Evolutionary conservation across 2,797 vertebrate species (phyloP).

Genomic region (Myotis myotis): DNA sequence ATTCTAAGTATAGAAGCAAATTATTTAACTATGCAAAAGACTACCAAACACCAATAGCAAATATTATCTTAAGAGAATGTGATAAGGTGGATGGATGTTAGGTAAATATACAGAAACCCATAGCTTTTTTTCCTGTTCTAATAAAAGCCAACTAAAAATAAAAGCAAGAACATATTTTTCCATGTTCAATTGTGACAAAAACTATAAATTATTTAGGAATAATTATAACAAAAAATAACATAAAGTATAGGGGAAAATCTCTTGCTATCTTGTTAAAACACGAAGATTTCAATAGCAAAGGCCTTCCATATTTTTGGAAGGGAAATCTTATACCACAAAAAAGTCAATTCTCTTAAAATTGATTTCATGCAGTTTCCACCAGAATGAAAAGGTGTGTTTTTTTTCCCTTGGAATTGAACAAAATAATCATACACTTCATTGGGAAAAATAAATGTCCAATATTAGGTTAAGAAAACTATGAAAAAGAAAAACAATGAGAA

Average conservation of each 20-base stretch:
- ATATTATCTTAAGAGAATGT: neutral
- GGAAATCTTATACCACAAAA: neutral
- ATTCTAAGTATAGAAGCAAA: neutral
- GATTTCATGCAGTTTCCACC: neutral
- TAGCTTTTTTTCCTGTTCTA: neutral
- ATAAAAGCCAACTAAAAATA: neutral
- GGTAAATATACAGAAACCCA: neutral
- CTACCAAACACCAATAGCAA: neutral
- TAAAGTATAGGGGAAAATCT: neutral
- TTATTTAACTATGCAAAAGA: slow-evolving; percentile 23
- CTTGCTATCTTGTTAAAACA: neutral
- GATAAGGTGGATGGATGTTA: neutral
- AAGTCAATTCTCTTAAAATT: neutral
- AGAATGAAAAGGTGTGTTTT: neutral
- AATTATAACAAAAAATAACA: neutral
- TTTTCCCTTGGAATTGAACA: neutral
- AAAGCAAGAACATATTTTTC: neutral
- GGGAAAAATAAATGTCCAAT: neutral
- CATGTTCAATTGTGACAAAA: neutral
- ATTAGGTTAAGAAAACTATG: neutral
- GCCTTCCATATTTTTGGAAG: neutral
- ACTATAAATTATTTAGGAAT: neutral
- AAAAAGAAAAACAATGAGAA: neutral
- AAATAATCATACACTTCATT: neutral
- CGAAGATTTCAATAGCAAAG: neutral